Evolutionary conservation across 1,140 invertebrate species (phyloP), one percentile per base, ranked within the genome.

Genomic region (Helicoverpa zea): DNA sequence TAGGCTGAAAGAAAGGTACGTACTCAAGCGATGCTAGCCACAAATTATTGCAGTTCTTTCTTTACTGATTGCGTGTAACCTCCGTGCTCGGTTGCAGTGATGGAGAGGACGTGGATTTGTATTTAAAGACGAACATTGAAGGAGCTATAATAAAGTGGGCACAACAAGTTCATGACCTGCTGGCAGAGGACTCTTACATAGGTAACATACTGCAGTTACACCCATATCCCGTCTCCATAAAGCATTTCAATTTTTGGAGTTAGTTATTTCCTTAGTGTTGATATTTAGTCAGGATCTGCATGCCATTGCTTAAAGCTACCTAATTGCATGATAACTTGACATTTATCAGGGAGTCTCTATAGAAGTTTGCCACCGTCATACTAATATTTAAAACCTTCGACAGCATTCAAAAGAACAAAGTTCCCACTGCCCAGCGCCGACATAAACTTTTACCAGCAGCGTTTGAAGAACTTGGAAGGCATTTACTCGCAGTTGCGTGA

Each of bases 91-190:
- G 49, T 86, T 90, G 58, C 82, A 95, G 95, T 52, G 89, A 95
- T 29, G 95, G 95, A 2, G 95, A 96, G 84, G 89, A 94, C 2
- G 90, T 97, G 5, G 97, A 98, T 90, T 94, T 97, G 77, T 93
- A 96, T 80, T 89, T 98, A 61, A 97, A 98, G 86, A 97, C 96
- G 1, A 96, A 97, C 58, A 97, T 98, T 72, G 98, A 98, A 93
- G 96, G 96, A 35, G 96, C 97, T n/a, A 95, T 98, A 2, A 98
- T 98, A 82, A 98, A 98, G 89, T 98, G 98, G 98, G 96, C 96
- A 1, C 96, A 96, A 79, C 97, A 98, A 89, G 97, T 98, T 23
- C 96, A 96, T 75, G 97, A 98, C 89, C 96, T 98, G 13, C 92
- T 98, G n/a, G 96, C 97, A 84, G 96, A 98, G 89, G 97, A 97